Conservation (phyloP, 2,888 invertebrate species). For the Idaea aversata region DNA sequence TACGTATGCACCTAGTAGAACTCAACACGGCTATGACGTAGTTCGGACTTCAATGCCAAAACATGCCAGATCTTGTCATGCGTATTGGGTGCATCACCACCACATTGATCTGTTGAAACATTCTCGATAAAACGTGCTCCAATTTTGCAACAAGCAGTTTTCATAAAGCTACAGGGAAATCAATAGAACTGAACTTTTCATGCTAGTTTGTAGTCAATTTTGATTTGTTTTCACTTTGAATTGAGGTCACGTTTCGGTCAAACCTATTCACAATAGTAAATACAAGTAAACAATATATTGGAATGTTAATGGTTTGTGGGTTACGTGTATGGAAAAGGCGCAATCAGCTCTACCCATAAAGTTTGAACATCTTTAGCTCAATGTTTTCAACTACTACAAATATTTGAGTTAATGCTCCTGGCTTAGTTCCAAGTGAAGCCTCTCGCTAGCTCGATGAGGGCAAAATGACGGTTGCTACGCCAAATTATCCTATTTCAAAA, state of each 20-base stretch:
- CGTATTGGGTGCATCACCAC: constrained; percentile 1
- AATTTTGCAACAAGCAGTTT: neutral
- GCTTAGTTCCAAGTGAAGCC: constrained; percentile 62
- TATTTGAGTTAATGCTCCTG: constrained; percentile 65
- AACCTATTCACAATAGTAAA: neutral
- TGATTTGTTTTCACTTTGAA: neutral
- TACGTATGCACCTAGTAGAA: neutral
- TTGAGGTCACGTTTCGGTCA: neutral
- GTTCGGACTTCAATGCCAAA: neutral
- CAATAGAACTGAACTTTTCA: neutral
- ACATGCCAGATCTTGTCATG: neutral
- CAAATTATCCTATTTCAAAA: constrained; percentile 55
- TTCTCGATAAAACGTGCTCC: neutral
- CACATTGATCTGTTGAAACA: neutral
- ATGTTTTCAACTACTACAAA: constrained; percentile 25
- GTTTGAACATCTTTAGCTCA: constrained; percentile 8
- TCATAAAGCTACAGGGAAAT: neutral
- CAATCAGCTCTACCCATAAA: constrained; percentile 3
- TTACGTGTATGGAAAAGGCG: constrained; percentile 6
- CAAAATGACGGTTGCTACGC: constrained; percentile 40
- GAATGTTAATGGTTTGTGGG: neutral
- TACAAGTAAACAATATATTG: neutral
- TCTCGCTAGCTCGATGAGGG: constrained; percentile 47
- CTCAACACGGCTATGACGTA: neutral
- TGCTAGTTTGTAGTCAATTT: neutral